phyloP scores from a whole-genome alignment of 2,797 vertebrate species.

The Myripristis murdjan region DNA sequence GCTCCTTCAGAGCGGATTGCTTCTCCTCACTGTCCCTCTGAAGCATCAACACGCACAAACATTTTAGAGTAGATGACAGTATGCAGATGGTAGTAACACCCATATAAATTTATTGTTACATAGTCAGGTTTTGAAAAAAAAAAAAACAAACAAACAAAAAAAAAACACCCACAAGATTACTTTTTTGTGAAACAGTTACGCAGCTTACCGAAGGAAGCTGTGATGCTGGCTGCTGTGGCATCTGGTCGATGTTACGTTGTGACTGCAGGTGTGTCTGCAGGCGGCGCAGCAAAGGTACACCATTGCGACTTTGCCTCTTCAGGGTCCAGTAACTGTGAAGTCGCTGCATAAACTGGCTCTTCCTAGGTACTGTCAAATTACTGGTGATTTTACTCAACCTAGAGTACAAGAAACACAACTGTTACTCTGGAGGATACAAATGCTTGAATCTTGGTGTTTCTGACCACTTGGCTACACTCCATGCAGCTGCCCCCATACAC shows the following conservation, averaged over 20 bases:
- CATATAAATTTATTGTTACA: not conserved
- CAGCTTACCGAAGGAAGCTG: conserved; percentile 70
- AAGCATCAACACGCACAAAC: conserved; percentile 38
- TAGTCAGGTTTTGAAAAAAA: too few relatives aligned
- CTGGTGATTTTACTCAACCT: conserved; percentile 99
- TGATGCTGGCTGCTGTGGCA: conserved; percentile 65
- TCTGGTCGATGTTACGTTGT: conserved; percentile 93
- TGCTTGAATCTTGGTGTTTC: too few relatives aligned
- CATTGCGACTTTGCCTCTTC: conserved; percentile 98
- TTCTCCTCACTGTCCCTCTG: conserved; percentile 97
- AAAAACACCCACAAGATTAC: too few relatives aligned
- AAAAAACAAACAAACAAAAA: too few relatives aligned
- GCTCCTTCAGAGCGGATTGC: conserved; percentile 94
- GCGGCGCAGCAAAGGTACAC: conserved; percentile 95
- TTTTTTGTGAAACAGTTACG: not conserved
- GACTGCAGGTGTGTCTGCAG: conserved; percentile 98
- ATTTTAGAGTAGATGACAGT: too few relatives aligned
- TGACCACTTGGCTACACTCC: too few relatives aligned
- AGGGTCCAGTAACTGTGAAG: conserved; percentile 99
- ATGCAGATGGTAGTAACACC: not conserved
- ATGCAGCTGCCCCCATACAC: not conserved
- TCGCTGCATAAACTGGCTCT: conserved; percentile 99
- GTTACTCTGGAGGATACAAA: too few relatives aligned
- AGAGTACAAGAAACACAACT: conserved; percentile 34
- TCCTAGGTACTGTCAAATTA: conserved; percentile 95